Evolutionary conservation across 1,140 invertebrate species (phyloP), one percentile per base, ranked within the genome.

Genomic region (Sminthurinus signatus): DNA sequence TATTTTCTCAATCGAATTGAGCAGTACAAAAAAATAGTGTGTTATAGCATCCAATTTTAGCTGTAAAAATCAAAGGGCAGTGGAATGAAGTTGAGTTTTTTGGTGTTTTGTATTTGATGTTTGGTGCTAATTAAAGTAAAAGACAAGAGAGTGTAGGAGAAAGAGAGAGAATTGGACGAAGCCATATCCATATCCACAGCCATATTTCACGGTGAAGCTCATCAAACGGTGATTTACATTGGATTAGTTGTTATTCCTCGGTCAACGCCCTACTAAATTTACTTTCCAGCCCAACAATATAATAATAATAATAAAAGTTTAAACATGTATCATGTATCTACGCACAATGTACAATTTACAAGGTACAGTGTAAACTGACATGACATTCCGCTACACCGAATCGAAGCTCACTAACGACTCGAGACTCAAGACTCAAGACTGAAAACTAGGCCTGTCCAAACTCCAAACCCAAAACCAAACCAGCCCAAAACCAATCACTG

Each of bases 201-300:
- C 66, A 68, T 68, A 68, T 64, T 62, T 68, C 66, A 68, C 62
- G 42, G 27, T 62, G 57, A 64, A 50, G 56, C 62, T 68, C 66
- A 68, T 68, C 66, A 64, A 61, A 60, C 51, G 58, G 62, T 68
- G 66, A 68, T 68, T 68, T 68, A 68, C 61, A 63, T 60, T 63
- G 61, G 65, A 67, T 67, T 62, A 67, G 65, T 60, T 62, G 48
- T 60, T 60, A 56, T 56, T 60, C 48, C 65, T 46, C 17, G 3
- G 60, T 60, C 21, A 50, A 60, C 65, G 23, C 27, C 50, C 14
- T 25, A 14, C 50, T 52, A 14, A 28, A 10, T 25, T 8, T 19
- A 8, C 50, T 28, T 5, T 25, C 14, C n/a, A 36, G 32, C 31
- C 56, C 42, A 36, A 63, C 61, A 55, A 63, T 63, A 63, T 63